Percentiles rank a stretch among this genome's conserved stretches.
phyloP scores from a whole-genome alignment of 2,797 vertebrate species.

The Scyliorhinus canicula region DNA sequence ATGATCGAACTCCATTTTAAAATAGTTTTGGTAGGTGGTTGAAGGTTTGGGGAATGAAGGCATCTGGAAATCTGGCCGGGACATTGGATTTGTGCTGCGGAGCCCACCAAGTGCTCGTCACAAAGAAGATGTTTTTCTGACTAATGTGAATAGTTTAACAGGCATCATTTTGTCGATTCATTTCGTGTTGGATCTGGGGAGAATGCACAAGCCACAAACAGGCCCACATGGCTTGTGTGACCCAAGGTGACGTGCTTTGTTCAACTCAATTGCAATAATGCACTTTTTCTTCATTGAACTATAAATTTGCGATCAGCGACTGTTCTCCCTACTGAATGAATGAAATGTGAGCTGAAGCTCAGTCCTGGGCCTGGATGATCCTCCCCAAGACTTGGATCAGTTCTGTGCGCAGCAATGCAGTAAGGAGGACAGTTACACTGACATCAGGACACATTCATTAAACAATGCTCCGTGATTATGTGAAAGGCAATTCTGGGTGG shows the following conservation, averaged over 20 bases:
- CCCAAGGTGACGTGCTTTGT: neutral
- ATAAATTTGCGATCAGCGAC: neutral
- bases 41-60: neutral
- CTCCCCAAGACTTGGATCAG: neutral
- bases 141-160: neutral
- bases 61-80: neutral
- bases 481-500: neutral
- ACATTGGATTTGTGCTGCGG: neutral
- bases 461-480: neutral
- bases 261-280: neutral
- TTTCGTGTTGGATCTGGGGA: neutral
- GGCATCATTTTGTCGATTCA: neutral
- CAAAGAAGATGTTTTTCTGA: too few species aligned
- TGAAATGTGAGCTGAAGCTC: neutral
- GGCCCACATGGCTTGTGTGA: neutral
- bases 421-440: neutral
- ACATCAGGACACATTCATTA: neutral
- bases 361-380: neutral
- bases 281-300: neutral
- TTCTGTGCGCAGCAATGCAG: neutral
- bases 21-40: neutral
- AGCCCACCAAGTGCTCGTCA: neutral
- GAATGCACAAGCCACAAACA: neutral
- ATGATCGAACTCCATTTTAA: neutral
- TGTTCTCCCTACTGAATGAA: neutral